Conservation (phyloP, 2,797 vertebrate species). For the Falco berigora region DNA sequence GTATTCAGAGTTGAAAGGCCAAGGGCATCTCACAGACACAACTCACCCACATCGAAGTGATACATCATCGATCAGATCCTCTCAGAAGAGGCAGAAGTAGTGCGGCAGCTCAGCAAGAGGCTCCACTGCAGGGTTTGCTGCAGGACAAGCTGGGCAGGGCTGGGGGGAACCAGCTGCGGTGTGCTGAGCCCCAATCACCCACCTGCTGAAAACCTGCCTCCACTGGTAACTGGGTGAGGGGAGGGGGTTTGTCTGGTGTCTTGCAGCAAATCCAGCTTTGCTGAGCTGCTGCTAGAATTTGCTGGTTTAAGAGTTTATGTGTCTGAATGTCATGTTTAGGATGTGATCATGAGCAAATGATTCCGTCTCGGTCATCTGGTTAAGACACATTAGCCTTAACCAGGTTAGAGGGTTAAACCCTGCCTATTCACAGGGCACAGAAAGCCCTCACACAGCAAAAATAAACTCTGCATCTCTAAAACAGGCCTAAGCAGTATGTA, state of each 20-base stretch:
- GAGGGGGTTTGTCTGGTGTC: too few species aligned
- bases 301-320: not conserved
- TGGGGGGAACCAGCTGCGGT: not conserved
- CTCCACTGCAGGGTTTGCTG: not conserved
- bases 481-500: accelerated
- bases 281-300: not conserved
- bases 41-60: accelerated
- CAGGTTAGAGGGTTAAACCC: not conserved
- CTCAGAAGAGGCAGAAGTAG: not conserved
- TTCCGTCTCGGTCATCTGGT: not conserved
- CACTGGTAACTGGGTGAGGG: accelerated
- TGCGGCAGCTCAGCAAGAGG: accelerated
- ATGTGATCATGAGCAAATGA: accelerated
- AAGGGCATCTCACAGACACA: not conserved
- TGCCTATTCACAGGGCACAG: accelerated
- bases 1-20: not conserved
- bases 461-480: not conserved
- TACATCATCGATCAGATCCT: accelerated
- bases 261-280: not conserved
- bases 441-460: not conserved
- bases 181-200: accelerated
- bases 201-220: not conserved
- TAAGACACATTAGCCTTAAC: not conserved
- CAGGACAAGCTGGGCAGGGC: not conserved
- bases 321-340: not conserved